Evolutionary conservation across 2,113 vertebrate species (phyloP).

Genomic region (Nerophis ophidion): DNA sequence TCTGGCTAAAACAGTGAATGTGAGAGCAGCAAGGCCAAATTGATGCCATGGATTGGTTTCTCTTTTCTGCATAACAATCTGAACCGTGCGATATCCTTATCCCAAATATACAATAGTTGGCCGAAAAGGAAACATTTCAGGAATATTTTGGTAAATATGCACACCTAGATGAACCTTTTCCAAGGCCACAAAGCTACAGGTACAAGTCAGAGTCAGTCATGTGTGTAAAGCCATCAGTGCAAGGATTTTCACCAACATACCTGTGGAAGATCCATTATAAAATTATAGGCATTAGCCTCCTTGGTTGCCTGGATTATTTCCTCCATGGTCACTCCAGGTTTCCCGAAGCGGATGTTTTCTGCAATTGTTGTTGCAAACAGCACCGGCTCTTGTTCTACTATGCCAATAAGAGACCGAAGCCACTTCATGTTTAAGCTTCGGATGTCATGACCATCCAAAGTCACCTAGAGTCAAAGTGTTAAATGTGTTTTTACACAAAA

Average conservation of each 20-base stretch:
- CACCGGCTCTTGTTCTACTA: slow-evolving; percentile 75
- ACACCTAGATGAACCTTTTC: too few relatives aligned
- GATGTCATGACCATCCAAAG: slow-evolving; percentile 74
- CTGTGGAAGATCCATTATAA: slow-evolving; percentile 73
- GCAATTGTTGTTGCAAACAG: slow-evolving; percentile 73
- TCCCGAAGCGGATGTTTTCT: slow-evolving; percentile 72
- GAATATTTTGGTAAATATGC: too few relatives aligned
- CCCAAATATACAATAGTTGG: too few relatives aligned
- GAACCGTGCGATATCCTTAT: too few relatives aligned
- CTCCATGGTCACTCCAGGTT: slow-evolving; percentile 61
- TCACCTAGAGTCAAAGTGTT: slow-evolving; percentile 53
- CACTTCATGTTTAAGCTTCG: slow-evolving; percentile 71
- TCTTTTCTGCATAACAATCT: too few relatives aligned
- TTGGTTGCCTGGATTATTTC: slow-evolving; percentile 68
- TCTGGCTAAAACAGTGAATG: too few relatives aligned
- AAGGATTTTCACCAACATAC: slow-evolving; percentile 32
- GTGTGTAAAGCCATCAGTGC: not conserved
- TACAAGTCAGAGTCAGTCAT: too few relatives aligned
- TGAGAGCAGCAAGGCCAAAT: too few relatives aligned
- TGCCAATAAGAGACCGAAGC: slow-evolving; percentile 73
- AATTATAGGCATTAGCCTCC: slow-evolving; percentile 74
- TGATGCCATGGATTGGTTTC: too few relatives aligned
- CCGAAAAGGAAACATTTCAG: too few relatives aligned
- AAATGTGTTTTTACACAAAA: not conserved
- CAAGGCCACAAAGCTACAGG: too few relatives aligned